Evolutionary conservation across 2,888 invertebrate species (phyloP), one percentile per base, ranked within the genome.

Genomic region (Drosophila antonietae): DNA sequence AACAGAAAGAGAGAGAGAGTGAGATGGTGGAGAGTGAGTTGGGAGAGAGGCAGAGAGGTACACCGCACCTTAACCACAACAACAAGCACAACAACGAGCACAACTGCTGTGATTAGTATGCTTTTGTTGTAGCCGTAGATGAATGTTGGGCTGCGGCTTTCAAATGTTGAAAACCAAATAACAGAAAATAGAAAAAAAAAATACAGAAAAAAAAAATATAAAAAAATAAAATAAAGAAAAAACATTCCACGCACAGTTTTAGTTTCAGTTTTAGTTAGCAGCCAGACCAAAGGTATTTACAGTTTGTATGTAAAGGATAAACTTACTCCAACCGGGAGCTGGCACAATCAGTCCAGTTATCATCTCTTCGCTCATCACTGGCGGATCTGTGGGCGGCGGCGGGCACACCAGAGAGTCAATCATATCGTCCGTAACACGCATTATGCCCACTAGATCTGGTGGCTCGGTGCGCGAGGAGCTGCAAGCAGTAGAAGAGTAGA

Each of bases 301-400:
- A 56, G 66, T 56, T 58, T 59, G 52, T 57, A 44, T 57, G 0
- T 9, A 47, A 47, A 10, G 10, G 8, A 33, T 66, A 14, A 88
- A 95, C 96, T 96, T 94, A 97, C 97, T 97, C 97, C 97, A 97
- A 92, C 97, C 97, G 65, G 98, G 99, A 62, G 98, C 98, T 28
- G 98, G 98, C 77, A 99, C 98, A 93, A 98, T 98, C 91, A 99
- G 95, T 71, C 97, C 98, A 75, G 97, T 97, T 92, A 99, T 97
- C 97, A 97, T 97, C 94, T 98, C 98, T 93, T 98, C 98, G 90
- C 97, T 97, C 93, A 98, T 97, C 92, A 96, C 96, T 68, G 97
- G 97, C 74, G 98, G 98, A 92, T 98, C 98, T 78, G 96, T 95
- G 62, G 99, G 98, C 72, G 99, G 98, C 69, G 98, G 98, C 69